Percentiles rank a stretch among this genome's conserved stretches.
Conservation (phyloP, 1,140 invertebrate species). For the Sweltsa coloradensis region DNA sequence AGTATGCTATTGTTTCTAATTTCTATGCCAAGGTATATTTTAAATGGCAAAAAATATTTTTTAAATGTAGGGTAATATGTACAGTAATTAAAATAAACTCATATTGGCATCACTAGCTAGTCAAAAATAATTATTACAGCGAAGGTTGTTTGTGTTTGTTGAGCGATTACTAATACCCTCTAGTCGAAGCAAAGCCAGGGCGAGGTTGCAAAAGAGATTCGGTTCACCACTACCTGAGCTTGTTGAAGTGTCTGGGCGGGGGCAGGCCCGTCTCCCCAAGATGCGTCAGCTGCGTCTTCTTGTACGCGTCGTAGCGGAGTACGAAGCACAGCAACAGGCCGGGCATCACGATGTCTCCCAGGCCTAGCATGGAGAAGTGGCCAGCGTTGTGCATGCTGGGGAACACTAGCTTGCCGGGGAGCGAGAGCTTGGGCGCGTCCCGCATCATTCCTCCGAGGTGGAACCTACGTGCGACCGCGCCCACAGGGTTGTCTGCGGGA, state of each 20-base stretch:
- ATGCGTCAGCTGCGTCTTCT: slow-evolving; percentile 68
- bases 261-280: slow-evolving; percentile 64
- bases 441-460: slow-evolving; percentile 76
- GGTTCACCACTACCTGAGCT: slow-evolving; percentile 42
- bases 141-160: too few relatives aligned
- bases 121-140: too few relatives aligned
- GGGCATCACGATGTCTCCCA: slow-evolving; percentile 98
- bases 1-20: too few relatives aligned
- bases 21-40: too few relatives aligned
- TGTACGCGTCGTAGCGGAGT: slow-evolving; percentile 90
- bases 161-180: too few relatives aligned
- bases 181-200: too few relatives aligned
- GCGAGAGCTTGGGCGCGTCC: slow-evolving; percentile 85
- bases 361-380: slow-evolving; percentile 93
- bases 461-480: slow-evolving; percentile 80
- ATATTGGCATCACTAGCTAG: too few relatives aligned
- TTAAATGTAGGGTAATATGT: too few relatives aligned
- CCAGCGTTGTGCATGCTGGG: slow-evolving; percentile 87
- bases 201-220: too few relatives aligned
- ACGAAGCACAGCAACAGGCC: slow-evolving; percentile 92
- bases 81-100: too few relatives aligned
- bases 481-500: slow-evolving; percentile 93
- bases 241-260: slow-evolving; percentile 53
- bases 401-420: slow-evolving; percentile 94
- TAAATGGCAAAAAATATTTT: too few relatives aligned